Percentiles rank a stretch among this genome's conserved stretches.
Conservation (phyloP, 1,140 invertebrate species). For the Zaprionus capensis region DNA sequence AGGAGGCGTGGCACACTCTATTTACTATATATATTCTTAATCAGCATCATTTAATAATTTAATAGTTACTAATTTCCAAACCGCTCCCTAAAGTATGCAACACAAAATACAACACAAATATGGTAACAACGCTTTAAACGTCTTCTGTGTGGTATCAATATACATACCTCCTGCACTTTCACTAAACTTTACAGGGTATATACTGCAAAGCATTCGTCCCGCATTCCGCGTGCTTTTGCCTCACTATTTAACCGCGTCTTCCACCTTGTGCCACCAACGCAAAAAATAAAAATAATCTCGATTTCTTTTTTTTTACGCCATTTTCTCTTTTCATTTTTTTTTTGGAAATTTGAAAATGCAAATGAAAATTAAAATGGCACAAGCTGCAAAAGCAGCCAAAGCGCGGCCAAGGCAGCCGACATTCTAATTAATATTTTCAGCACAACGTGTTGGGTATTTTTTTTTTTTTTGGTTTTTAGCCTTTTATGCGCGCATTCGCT, state of each 20-base stretch:
- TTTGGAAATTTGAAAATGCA: slow-evolving; percentile 53
- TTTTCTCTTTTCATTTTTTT: not conserved
- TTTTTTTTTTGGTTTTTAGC: not conserved
- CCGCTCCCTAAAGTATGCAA: too few relatives aligned
- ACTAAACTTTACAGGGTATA: not conserved
- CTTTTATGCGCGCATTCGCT: slow-evolving; percentile 29
- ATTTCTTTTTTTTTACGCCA: not conserved
- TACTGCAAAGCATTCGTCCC: slow-evolving; percentile 2
- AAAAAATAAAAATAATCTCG: slow-evolving; percentile 13
- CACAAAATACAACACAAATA: too few relatives aligned
- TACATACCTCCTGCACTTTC: too few relatives aligned
- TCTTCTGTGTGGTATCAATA: too few relatives aligned
- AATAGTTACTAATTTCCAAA: too few relatives aligned
- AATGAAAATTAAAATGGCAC: slow-evolving; percentile 30
- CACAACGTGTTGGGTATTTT: slow-evolving; percentile 18
- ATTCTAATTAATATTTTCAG: slow-evolving; percentile 77
- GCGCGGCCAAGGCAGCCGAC: slow-evolving; percentile 18
- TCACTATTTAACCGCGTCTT: slow-evolving; percentile 65
- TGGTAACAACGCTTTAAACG: too few relatives aligned
- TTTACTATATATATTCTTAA: too few relatives aligned
- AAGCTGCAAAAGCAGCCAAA: slow-evolving; percentile 14
- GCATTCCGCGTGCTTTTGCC: slow-evolving; percentile 19
- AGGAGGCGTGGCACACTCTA: too few relatives aligned
- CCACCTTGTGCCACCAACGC: slow-evolving; percentile 53
- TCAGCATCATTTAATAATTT: too few relatives aligned